Conservation (phyloP, 2,888 invertebrate genomes). For the Drosophila percnosoma region DNA sequence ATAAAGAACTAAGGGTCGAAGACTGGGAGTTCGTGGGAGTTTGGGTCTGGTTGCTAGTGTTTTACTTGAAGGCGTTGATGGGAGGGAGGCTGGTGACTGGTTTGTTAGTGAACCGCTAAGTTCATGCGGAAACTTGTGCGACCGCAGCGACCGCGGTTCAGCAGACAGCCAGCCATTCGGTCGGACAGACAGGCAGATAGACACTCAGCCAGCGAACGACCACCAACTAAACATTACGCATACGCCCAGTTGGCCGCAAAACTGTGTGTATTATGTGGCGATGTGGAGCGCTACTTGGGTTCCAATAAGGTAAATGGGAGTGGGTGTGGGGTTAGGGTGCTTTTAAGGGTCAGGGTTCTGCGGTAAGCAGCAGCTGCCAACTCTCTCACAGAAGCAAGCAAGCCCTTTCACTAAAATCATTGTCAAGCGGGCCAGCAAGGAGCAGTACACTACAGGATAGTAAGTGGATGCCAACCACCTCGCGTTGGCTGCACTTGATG, state of each 20-base stretch:
- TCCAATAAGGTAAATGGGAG: neutral
- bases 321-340: neutral
- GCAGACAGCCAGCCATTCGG: conserved; percentile 10
- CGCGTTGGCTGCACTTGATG: neutral
- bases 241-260: conserved; percentile 57
- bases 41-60: neutral
- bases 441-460: neutral
- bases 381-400: conserved; percentile 56
- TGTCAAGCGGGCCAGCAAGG: conserved; percentile 49
- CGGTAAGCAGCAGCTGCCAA: conserved; percentile 67
- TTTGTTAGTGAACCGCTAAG: conserved; percentile 57
- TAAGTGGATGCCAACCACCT: neutral
- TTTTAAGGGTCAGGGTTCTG: conserved; percentile 9
- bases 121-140: conserved; percentile 69
- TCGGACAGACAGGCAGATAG: conserved; percentile 13
- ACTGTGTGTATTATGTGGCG: conserved; percentile 57
- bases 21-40: conserved; percentile 3
- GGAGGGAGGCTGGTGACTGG: neutral
- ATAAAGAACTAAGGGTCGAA: conserved; percentile 21
- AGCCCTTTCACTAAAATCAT: conserved; percentile 73
- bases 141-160: conserved; percentile 66
- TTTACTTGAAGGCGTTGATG: neutral
- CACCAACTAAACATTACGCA: conserved; percentile 64
- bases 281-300: conserved; percentile 13
- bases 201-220: conserved; percentile 21